Evolutionary conservation across 2,888 invertebrate genomes (phyloP).

Genomic region (Sinodicranocentrus sp.): DNA sequence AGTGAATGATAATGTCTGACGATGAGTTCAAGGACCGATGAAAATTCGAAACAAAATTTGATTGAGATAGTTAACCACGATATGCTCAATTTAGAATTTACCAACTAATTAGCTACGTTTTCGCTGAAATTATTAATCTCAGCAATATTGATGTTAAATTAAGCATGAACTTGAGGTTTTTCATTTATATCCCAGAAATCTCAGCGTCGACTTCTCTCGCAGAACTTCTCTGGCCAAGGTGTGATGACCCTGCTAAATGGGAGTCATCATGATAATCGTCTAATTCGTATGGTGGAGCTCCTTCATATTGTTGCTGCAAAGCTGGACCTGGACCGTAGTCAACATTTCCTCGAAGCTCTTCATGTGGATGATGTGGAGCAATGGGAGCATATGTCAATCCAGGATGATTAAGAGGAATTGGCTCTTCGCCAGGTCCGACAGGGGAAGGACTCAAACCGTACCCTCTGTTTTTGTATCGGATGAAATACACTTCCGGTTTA

Average conservation of each 20-base stretch:
- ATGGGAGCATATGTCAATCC: slow-evolving; percentile 40
- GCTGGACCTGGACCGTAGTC: slow-evolving; percentile 49
- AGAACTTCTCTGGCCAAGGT: slow-evolving; percentile 26
- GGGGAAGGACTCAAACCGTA: slow-evolving; percentile 41
- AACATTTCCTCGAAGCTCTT: slow-evolving; percentile 53
- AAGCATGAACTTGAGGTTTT: neutral
- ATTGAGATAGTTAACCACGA: no score
- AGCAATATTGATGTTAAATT: no score
- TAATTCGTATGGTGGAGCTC: slow-evolving; percentile 27
- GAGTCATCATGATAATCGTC: slow-evolving; percentile 58
- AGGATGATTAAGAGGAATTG: slow-evolving; percentile 33
- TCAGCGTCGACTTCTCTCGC: slow-evolving; percentile 48
- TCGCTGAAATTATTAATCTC: no score
- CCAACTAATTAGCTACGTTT: no score
- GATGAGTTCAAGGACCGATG: no score
- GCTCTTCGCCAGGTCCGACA: slow-evolving; percentile 28
- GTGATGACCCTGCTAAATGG: slow-evolving; percentile 39
- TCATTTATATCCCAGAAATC: slow-evolving; percentile 48
- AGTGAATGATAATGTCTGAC: no score
- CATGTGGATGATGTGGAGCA: slow-evolving; percentile 27
- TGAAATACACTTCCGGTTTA: slow-evolving; percentile 78
- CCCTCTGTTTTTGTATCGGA: slow-evolving; percentile 68
- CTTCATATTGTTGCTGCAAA: slow-evolving; percentile 16
- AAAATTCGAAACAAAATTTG: no score
- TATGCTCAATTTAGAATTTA: no score